Percentiles rank a stretch among this genome's conserved stretches.
phyloP scores from a whole-genome alignment of 2,888 invertebrate species.

The Hyposoter didymator region DNA sequence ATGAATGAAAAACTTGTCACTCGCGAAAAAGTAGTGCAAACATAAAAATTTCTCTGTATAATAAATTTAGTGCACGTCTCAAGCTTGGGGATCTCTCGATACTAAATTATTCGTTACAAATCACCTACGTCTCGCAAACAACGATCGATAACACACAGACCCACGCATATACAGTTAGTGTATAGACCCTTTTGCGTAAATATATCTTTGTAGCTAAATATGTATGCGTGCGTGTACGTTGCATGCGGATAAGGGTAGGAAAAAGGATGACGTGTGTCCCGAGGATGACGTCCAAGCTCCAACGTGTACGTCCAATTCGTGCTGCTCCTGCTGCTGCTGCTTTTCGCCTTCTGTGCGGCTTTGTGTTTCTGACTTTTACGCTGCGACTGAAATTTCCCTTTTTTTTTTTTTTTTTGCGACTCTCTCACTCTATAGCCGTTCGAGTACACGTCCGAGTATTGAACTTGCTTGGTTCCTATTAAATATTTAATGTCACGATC shows the following conservation, averaged over 20 bases:
- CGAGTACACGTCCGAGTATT: slow-evolving; percentile 74
- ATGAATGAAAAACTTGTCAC: slow-evolving; percentile 2
- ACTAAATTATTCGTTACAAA: slow-evolving; percentile 62
- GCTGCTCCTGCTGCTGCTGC: neutral
- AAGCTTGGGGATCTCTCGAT: slow-evolving; percentile 30
- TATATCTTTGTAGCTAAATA: neutral
- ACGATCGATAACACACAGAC: slow-evolving; percentile 51
- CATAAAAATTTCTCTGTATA: slow-evolving; percentile 45
- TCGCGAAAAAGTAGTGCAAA: neutral
- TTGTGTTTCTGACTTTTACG: slow-evolving; percentile 52
- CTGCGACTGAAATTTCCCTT: slow-evolving; percentile 21
- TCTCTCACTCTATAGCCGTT: slow-evolving; percentile 27
- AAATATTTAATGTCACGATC: slow-evolving; percentile 80
- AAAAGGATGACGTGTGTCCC: slow-evolving; percentile 43
- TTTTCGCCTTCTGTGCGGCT: slow-evolving; percentile 1
- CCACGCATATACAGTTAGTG: neutral
- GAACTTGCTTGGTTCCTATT: slow-evolving; percentile 80
- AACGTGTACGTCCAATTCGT: slow-evolving; percentile 49
- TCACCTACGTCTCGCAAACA: slow-evolving; percentile 56
- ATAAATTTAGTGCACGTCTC: slow-evolving; percentile 40
- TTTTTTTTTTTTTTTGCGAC: neutral
- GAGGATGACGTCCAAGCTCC: slow-evolving; percentile 58
- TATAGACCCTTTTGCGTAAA: slow-evolving; percentile 2
- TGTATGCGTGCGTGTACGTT: neutral
- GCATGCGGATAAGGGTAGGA: neutral